Base-by-base conservation (phyloP, 2,113 vertebrate genomes). In the Podilymbus podiceps region DNA sequence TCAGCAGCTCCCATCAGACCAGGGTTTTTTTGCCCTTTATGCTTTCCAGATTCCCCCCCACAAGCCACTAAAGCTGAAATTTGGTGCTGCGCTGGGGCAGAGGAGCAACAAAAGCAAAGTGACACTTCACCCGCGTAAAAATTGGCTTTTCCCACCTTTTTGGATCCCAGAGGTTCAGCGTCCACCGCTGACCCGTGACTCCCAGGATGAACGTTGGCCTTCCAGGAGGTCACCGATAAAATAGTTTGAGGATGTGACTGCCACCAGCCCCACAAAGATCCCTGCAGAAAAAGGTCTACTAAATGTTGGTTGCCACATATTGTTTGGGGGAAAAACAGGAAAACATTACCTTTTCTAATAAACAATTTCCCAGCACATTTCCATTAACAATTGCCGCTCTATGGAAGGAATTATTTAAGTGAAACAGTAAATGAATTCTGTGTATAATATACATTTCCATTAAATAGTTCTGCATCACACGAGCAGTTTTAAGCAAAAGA, bases 401-500 rank as follows among this genome's bases (percentile, higher is more conserved):
- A 4, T 1, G 53, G 67, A 71, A 78, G 47, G 68, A 68, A 63
- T 42, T 86, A 72, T 67, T 95, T 59, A 31, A 87, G 53, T n/a
- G 80, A 64, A 94, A 76, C 8, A 3, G 56, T 67, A 73, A 89
- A 91, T 55, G 15, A 52, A 47, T 33, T 81, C 58, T 1, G 0
- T 27, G 71, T 58, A 23, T 60, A 58, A 79, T 27, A 64, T 38
- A 58, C 35, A 59, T 91, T 85, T 62, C 88, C 53, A 73, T 89
- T 68, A 91, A 94, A 69, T 63, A 75, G 71, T 93, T 83, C 72
- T 94, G 67, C 84, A 50, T 33, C 75, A 42, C 71, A 31, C 79
- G 18, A 58, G 64, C 44, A 49, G 16, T 59, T 95, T 75, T 24
- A 66, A 72, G 58, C 46, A 16, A 80, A 66, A 73, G 55, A 64